Evolutionary conservation across 2,888 invertebrate species (phyloP).

Genomic region (Drosophila diplacantha): DNA sequence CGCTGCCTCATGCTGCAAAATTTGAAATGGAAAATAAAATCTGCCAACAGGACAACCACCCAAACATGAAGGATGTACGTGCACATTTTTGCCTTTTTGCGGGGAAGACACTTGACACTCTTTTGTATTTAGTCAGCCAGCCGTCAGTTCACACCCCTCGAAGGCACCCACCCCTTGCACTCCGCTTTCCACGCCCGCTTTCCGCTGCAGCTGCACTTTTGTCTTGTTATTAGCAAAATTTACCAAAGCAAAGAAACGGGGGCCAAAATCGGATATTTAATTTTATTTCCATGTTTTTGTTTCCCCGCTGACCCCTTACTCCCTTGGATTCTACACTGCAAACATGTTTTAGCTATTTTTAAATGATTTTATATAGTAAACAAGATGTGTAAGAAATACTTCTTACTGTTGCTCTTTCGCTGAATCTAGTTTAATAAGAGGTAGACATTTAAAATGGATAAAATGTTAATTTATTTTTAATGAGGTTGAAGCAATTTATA

Average conservation of each 20-base stretch:
- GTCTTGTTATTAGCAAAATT: conserved; percentile 68
- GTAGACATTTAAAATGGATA: not conserved
- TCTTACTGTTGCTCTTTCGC: not conserved
- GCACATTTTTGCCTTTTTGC: conserved; percentile 58
- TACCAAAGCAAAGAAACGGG: conserved; percentile 39
- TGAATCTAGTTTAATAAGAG: not conserved
- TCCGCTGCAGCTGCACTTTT: conserved; percentile 58
- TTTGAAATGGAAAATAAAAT: conserved; percentile 51
- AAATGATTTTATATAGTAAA: not conserved
- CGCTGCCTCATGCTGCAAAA: conserved; percentile 59
- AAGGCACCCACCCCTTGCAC: not conserved
- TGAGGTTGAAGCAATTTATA: no score
- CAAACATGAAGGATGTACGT: conserved; percentile 37
- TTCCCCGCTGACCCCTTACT: conserved; percentile 1
- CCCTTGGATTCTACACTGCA: conserved; percentile 1
- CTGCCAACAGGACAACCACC: conserved; percentile 31
- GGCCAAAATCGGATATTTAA: conserved; percentile 67
- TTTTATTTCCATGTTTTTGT: conserved; percentile 71
- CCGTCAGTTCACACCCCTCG: conserved; percentile 44
- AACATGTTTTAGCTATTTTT: not conserved
- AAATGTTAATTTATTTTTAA: not conserved
- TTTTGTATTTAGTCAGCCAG: conserved; percentile 66
- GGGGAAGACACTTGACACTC: conserved; percentile 70
- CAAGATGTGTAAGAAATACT: not conserved
- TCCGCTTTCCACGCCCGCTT: not conserved